Conservation (phyloP, 2,888 invertebrate species). For the Thymelicus sylvestris region DNA sequence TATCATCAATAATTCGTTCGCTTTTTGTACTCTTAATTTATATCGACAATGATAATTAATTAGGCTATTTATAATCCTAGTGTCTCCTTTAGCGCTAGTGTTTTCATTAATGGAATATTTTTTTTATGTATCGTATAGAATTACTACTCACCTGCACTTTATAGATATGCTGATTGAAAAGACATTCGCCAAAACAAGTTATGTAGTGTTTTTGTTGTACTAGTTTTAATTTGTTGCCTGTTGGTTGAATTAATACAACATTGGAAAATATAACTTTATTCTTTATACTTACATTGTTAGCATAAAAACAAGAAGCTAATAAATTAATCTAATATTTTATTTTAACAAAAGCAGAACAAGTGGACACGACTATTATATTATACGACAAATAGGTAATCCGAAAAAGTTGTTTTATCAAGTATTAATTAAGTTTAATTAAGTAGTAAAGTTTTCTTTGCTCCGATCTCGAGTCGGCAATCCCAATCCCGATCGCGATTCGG, state of each 20-base stretch:
- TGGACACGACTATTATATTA: no score
- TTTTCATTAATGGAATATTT: constrained; percentile 25
- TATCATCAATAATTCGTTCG: constrained; percentile 11
- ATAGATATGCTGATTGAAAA: constrained; percentile 24
- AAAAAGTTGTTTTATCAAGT: no score
- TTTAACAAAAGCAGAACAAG: no score
- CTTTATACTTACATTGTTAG: no score
- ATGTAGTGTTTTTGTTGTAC: not conserved
- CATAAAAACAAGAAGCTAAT: no score
- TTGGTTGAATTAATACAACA: no score
- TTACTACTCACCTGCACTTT: constrained; percentile 19
- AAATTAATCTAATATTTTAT: no score
- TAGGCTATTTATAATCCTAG: constrained; percentile 31
- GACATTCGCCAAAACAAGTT: constrained; percentile 1
- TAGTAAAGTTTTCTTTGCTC: no score
- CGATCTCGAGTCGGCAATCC: no score
- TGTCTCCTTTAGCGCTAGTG: constrained; percentile 27
- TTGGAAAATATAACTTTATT: no score
- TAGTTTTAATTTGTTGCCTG: not conserved
- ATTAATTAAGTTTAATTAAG: no score
- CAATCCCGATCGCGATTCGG: not conserved
- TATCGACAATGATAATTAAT: constrained; percentile 27
- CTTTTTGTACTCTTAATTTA: constrained; percentile 18
- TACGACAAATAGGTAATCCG: no score
- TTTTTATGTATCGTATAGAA: constrained; percentile 21